Conservation (phyloP, 2,113 vertebrate genomes). For the Collichthys lucidus region DNA sequence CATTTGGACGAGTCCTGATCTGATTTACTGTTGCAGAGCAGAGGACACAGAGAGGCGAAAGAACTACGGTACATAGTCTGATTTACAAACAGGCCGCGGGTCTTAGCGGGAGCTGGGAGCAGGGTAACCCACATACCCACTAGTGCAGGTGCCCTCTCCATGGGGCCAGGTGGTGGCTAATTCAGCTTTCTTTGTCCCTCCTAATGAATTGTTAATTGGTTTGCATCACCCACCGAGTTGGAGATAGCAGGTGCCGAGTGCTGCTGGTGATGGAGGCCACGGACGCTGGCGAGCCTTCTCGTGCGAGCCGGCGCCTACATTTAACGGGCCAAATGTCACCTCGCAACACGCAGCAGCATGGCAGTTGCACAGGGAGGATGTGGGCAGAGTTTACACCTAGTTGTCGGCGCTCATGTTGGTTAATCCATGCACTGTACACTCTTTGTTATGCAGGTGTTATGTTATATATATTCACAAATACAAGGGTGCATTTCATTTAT, state of each 20-base stretch:
- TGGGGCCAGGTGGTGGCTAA: conserved; percentile 84
- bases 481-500: conserved; percentile 26
- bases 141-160: conserved; percentile 84
- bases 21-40: conserved; percentile 49
- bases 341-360: conserved; percentile 53
- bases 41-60: conserved; percentile 33
- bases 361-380: conserved; percentile 25
- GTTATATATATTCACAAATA: not conserved
- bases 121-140: conserved; percentile 80
- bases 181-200: conserved; percentile 83
- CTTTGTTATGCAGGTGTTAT: not conserved
- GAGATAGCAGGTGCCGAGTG: conserved; percentile 75
- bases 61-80: conserved; percentile 32
- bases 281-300: conserved; percentile 49
- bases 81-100: conserved; percentile 46
- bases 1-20: conserved; percentile 51
- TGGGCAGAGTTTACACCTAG: not conserved
- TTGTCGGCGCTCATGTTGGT: not conserved
- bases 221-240: conserved; percentile 81
- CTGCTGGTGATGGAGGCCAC: conserved; percentile 68
- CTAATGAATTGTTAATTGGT: conserved; percentile 88
- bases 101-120: conserved; percentile 56
- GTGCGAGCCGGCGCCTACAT: conserved; percentile 47
- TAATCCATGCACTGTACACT: not conserved
- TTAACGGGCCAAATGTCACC: conserved; percentile 76